These are phyloP conservation scores for Cataglyphis livida DNA, from an alignment of 2,888 invertebrate species.

Conservation along the genomic window DNA sequence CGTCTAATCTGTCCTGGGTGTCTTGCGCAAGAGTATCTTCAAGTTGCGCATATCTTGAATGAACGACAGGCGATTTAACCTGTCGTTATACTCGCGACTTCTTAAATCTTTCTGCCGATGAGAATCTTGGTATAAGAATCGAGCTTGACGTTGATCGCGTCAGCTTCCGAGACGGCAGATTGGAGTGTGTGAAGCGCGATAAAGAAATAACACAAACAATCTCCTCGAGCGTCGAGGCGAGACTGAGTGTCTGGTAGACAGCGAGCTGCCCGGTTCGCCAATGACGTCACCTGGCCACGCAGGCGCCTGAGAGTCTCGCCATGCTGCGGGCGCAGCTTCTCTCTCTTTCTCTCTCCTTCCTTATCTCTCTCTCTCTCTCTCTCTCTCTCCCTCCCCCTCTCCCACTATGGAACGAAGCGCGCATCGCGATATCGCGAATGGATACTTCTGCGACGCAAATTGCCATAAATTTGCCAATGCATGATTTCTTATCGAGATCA, in stretches of 20 bases:
- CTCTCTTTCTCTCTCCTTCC: background rate
- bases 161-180: background rate
- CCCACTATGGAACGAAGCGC: slow-evolving; percentile 45
- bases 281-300: slow-evolving; percentile 82
- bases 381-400: background rate
- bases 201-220: slow-evolving; percentile 40
- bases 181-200: background rate
- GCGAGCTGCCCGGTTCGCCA: slow-evolving; percentile 80
- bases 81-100: background rate
- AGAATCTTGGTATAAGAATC: background rate
- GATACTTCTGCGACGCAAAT: slow-evolving; percentile 49
- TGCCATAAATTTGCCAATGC: slow-evolving; percentile 40
- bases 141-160: slow-evolving; percentile 3
- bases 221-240: slow-evolving; percentile 80
- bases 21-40: slow-evolving; percentile 29
- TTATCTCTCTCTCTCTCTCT: slow-evolving; percentile 25
- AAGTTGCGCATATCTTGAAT: background rate
- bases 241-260: slow-evolving; percentile 84
- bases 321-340: slow-evolving; percentile 65
- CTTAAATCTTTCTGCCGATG: background rate
- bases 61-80: slow-evolving; percentile 30
- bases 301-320: slow-evolving; percentile 80
- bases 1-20: background rate
- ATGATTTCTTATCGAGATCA: slow-evolving; percentile 4
- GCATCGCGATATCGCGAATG: slow-evolving; percentile 57